phyloP scores from a whole-genome alignment of 2,888 invertebrate genomes.

The Sphaeridia pumilis region DNA sequence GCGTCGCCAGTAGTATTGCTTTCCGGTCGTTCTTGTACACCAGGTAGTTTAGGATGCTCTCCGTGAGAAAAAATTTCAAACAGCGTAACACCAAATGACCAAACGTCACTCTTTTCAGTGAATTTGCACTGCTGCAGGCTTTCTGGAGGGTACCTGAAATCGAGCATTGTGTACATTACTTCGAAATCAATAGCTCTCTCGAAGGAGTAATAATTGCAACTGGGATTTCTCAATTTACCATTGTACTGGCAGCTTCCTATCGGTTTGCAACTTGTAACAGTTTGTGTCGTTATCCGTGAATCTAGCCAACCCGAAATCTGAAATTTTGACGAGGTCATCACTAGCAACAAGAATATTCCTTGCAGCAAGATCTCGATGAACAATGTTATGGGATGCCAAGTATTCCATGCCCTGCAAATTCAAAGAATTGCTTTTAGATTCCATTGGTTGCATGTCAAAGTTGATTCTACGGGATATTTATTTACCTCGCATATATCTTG shows the following conservation, averaged over 20 bases:
- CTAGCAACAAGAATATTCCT: slow-evolving; percentile 77
- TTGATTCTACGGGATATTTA: background rate
- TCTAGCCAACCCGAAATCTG: slow-evolving; percentile 83
- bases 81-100: slow-evolving; percentile 85
- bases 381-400: slow-evolving; percentile 65
- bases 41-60: slow-evolving; percentile 51
- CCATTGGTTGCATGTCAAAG: no score
- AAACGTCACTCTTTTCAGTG: slow-evolving; percentile 75
- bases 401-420: slow-evolving; percentile 82
- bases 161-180: no score
- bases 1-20: no score
- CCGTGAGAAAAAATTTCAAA: slow-evolving; percentile 81
- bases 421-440: no score
- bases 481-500: slow-evolving; percentile 67
- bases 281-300: slow-evolving; percentile 57
- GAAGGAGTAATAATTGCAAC: no score
- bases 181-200: no score
- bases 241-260: slow-evolving; percentile 68
- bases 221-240: no score
- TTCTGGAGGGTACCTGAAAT: slow-evolving; percentile 85
- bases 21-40: no score
- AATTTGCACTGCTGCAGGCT: slow-evolving; percentile 67
- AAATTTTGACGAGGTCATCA: slow-evolving; percentile 73
- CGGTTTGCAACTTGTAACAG: slow-evolving; percentile 68
- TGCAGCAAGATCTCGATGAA: slow-evolving; percentile 80